phyloP scores from a whole-genome alignment of 2,113 vertebrate genomes.

The Osmerus mordax region DNA sequence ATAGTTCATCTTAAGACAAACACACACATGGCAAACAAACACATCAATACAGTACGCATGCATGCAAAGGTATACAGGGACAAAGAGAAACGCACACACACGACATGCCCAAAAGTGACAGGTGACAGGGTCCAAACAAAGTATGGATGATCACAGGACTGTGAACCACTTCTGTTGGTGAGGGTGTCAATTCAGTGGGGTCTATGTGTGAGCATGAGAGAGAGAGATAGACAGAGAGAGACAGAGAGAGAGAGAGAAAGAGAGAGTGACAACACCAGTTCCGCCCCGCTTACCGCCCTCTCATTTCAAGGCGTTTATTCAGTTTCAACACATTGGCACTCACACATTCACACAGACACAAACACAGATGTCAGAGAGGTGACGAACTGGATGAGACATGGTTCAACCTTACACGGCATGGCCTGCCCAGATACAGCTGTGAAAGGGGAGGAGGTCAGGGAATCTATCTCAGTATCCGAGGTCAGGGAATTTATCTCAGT shows the following conservation, averaged over 20 bases:
- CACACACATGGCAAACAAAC: conserved; percentile 1
- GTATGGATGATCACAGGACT: conserved; percentile 60
- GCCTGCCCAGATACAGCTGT: not conserved
- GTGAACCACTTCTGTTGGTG: conserved; percentile 48
- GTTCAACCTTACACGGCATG: conserved; percentile 18
- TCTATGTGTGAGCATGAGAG: conserved; percentile 2
- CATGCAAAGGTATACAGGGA: conserved; percentile 12
- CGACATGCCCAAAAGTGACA: conserved; percentile 37
- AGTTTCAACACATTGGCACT: conserved; percentile 38
- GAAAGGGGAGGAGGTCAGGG: not conserved
- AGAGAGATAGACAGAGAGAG: conserved; percentile 1
- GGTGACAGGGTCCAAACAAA: conserved; percentile 50
- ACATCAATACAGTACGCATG: conserved; percentile 18
- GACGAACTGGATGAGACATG: conserved; percentile 58
- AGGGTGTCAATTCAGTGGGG: conserved; percentile 40
- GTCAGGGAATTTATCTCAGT: too few relatives aligned
- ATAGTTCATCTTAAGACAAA: not conserved
- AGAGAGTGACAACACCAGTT: conserved; percentile 57
- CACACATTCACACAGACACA: conserved; percentile 35
- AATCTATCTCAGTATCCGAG: too few relatives aligned
- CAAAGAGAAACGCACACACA: conserved; percentile 11
- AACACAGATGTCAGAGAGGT: conserved; percentile 52
- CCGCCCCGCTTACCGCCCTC: conserved; percentile 56
- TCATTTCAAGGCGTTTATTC: conserved; percentile 61
- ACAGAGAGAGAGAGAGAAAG: conserved; percentile 26